These are phyloP conservation scores for Morinoia aosen DNA, from an alignment of 2,888 invertebrate species.

Conservation along the genomic window DNA sequence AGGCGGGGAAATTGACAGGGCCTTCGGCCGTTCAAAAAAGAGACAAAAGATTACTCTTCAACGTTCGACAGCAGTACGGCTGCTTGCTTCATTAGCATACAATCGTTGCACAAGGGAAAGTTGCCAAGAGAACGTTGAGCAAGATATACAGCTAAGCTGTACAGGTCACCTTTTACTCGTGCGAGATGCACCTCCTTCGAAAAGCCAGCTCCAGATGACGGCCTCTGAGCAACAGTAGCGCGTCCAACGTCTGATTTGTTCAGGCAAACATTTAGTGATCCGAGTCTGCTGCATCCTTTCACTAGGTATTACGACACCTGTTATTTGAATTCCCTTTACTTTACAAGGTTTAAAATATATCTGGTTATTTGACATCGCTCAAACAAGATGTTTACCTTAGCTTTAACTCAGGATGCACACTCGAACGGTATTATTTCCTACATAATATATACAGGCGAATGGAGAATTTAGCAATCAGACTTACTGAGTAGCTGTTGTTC, in stretches of 20 bases:
- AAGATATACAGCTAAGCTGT: not conserved
- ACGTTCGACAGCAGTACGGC: not conserved
- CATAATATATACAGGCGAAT: not conserved
- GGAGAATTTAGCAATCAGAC: not conserved
- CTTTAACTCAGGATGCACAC: not conserved
- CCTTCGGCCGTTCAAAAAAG: not conserved
- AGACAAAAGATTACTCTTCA: not conserved
- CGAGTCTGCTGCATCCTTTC: not conserved
- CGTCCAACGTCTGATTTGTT: not conserved
- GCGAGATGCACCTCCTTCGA: not conserved
- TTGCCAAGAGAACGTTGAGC: not conserved
- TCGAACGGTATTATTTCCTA: not conserved
- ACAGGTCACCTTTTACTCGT: not conserved
- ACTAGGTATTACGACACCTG: not conserved
- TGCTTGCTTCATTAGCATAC: conserved; percentile 1
- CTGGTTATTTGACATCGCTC: not conserved
- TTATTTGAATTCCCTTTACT: not conserved
- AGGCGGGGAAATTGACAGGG: not conserved
- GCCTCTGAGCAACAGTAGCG: not conserved
- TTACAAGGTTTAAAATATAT: not conserved
- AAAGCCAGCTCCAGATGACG: conserved; percentile 10
- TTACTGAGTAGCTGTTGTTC: not conserved
- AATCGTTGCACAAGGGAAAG: not conserved
- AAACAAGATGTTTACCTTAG: not conserved
- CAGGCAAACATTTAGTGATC: not conserved